Percentiles rank a stretch among this genome's conserved stretches.
These are phyloP conservation scores for Drosophila cognata DNA, from an alignment of 2,888 invertebrate genomes.

Conservation along the genomic window DNA sequence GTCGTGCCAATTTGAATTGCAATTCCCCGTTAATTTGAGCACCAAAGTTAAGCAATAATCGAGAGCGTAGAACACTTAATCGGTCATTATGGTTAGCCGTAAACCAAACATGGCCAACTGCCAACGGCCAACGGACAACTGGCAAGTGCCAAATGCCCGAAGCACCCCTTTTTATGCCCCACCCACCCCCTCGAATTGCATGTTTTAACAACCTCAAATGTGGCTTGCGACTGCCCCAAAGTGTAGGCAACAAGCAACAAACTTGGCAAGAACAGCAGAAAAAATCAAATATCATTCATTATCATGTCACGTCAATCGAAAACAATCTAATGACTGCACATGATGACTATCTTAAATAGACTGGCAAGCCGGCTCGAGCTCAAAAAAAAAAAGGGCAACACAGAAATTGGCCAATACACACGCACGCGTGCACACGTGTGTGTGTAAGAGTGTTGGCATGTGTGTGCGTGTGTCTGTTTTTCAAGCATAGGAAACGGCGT, in stretches of 20 bases:
- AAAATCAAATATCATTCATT: constrained; percentile 72
- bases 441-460: constrained; percentile 3
- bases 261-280: constrained; percentile 7
- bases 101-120: constrained; percentile 68
- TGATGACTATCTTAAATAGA: constrained; percentile 81
- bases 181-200: constrained; percentile 38
- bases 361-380: constrained; percentile 47
- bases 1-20: constrained; percentile 71
- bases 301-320: constrained; percentile 83
- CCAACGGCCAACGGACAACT: constrained; percentile 27
- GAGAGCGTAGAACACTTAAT: constrained; percentile 52
- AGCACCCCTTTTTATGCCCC: background rate
- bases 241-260: constrained; percentile 41
- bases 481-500: constrained; percentile 53
- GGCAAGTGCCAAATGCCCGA: constrained; percentile 15
- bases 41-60: constrained; percentile 60
- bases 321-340: constrained; percentile 83
- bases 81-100: constrained; percentile 67
- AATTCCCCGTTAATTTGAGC: constrained; percentile 63
- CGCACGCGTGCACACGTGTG: constrained; percentile 27
- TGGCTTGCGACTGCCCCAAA: constrained; percentile 18
- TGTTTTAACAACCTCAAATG: constrained; percentile 30
- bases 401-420: constrained; percentile 41
- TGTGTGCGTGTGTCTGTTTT: constrained; percentile 23
- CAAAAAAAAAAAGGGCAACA: constrained; percentile 15